Evolutionary conservation across 2,888 invertebrate genomes (phyloP).

Genomic region (Rhamphomyia laevipes): DNA sequence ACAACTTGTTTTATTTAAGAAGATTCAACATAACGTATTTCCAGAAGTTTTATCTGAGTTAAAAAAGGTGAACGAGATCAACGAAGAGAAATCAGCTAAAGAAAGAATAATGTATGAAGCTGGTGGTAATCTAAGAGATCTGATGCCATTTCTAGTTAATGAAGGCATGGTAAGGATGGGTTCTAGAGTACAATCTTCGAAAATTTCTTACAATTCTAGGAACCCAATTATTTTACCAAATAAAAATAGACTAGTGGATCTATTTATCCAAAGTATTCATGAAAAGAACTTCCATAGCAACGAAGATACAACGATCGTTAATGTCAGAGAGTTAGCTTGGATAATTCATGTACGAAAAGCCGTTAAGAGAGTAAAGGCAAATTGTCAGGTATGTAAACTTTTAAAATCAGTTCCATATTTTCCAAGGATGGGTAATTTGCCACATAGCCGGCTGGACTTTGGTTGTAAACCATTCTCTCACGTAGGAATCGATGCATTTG

Average conservation of each 20-base stretch:
- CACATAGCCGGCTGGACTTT: constrained; percentile 1
- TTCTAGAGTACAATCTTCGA: too few relatives aligned
- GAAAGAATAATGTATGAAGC: too few relatives aligned
- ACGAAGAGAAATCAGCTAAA: too few relatives aligned
- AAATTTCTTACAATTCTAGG: too few relatives aligned
- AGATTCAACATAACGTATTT: neutral
- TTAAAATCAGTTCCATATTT: constrained; percentile 1
- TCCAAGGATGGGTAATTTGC: constrained; percentile 6
- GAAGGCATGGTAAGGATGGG: too few relatives aligned
- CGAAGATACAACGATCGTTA: too few relatives aligned
- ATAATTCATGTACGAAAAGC: constrained; percentile 1
- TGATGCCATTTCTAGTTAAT: too few relatives aligned
- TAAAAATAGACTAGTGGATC: too few relatives aligned
- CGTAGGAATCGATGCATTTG: constrained; percentile 1
- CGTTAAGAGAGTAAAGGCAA: neutral
- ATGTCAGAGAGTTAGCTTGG: constrained; percentile 1
- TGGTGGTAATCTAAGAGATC: too few relatives aligned
- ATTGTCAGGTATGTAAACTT: neutral
- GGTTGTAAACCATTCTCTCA: neutral
- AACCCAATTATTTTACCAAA: too few relatives aligned
- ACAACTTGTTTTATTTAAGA: neutral
- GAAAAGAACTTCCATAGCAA: too few relatives aligned
- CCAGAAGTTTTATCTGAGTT: neutral
- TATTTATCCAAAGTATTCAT: too few relatives aligned
- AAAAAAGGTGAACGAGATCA: neutral